Evolutionary conservation across 2,888 invertebrate genomes (phyloP).

Genomic region (Sinhomidia bicolor): DNA sequence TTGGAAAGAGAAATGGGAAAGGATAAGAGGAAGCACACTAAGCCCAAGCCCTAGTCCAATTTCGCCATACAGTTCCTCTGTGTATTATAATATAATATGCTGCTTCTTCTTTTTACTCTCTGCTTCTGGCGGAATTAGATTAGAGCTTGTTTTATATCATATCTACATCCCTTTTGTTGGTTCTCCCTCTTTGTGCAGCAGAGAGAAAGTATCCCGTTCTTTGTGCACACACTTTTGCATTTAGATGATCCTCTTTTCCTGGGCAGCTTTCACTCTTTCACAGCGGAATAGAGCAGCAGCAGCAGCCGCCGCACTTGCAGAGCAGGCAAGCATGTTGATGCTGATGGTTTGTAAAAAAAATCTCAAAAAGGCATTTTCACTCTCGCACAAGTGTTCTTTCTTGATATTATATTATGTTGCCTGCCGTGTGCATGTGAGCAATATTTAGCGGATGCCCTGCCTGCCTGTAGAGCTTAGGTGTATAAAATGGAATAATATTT

Average conservation of each 20-base stretch:
- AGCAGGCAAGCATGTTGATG: not conserved
- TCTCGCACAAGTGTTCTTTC: constrained; percentile 20
- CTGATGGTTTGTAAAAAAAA: not conserved
- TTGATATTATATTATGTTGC: not conserved
- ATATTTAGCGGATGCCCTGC: not conserved
- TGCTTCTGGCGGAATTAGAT: constrained; percentile 29
- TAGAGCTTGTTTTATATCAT: constrained; percentile 34
- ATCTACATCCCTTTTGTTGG: constrained; percentile 10
- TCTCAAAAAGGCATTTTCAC: constrained; percentile 38
- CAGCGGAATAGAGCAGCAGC: not conserved
- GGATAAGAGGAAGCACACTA: not conserved
- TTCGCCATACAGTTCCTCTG: not conserved
- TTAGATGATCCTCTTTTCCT: constrained; percentile 29
- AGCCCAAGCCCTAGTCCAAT: not conserved
- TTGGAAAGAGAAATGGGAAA: not conserved
- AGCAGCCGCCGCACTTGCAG: not conserved
- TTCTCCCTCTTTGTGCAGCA: not conserved
- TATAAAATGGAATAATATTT: not conserved
- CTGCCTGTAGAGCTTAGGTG: too few species aligned
- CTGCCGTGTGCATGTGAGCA: not conserved
- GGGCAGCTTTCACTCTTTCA: not conserved
- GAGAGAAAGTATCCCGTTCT: not conserved
- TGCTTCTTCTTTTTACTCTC: not conserved
- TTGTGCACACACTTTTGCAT: not conserved
- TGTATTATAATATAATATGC: not conserved